phyloP scores from a whole-genome alignment of 2,888 invertebrate species.

The Notocelia uddmanniana region DNA sequence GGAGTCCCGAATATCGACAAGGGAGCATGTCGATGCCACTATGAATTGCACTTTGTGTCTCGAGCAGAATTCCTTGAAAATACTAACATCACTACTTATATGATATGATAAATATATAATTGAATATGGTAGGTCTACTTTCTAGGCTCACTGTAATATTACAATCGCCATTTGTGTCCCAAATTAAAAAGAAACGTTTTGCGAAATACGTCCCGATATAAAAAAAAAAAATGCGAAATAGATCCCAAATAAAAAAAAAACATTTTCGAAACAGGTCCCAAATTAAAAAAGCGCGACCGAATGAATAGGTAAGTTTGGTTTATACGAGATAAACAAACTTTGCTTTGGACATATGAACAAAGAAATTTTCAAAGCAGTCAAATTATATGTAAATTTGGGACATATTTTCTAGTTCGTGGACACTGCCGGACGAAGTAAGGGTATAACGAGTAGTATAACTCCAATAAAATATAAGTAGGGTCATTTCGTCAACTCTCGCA shows the following conservation, averaged over 20 bases:
- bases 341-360: conserved; percentile 18
- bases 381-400: conserved; percentile 26
- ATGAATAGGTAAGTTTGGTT: no score
- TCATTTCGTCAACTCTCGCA: not conserved
- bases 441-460: not conserved
- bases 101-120: no score
- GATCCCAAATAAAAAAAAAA: no score
- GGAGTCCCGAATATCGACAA: conserved; percentile 33
- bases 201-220: no score
- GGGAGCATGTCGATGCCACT: conserved; percentile 10
- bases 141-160: no score
- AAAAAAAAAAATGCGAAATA: no score
- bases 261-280: no score
- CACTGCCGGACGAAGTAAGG: conserved; percentile 1
- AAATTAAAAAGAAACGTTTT: no score
- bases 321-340: not conserved
- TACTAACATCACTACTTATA: not conserved
- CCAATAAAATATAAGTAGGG: not conserved
- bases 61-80: conserved; percentile 1
- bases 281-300: no score
- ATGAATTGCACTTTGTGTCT: conserved; percentile 24
- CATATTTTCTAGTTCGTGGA: conserved; percentile 26
- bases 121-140: no score
- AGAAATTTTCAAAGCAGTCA: conserved; percentile 13
- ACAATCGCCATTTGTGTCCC: no score